phyloP scores from a whole-genome alignment of 2,888 invertebrate species.

The Eupithecia subfuscata region DNA sequence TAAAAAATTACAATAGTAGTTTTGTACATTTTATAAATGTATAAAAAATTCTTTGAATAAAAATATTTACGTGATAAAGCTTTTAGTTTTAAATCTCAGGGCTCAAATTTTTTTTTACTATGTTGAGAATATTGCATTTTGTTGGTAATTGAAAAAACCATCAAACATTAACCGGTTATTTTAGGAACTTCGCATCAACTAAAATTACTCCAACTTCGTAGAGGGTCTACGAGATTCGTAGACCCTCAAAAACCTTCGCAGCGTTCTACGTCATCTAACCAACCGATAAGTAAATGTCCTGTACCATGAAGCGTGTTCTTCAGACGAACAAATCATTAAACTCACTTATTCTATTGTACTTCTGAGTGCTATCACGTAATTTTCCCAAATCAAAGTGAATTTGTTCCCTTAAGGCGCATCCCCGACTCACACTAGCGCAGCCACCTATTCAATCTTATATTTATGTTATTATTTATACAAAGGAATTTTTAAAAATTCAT shows the following conservation, averaged over 20 bases:
- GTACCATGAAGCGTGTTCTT: background rate
- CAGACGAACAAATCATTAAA: background rate
- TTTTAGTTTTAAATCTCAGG: background rate
- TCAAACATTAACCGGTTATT: background rate
- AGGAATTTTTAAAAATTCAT: too few relatives aligned
- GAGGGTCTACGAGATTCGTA: slow-evolving; percentile 26
- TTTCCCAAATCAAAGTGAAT: background rate
- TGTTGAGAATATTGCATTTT: background rate
- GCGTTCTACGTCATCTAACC: background rate
- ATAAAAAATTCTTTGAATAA: background rate
- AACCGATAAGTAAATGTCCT: background rate
- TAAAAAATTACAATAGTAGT: background rate
- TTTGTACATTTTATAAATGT: background rate
- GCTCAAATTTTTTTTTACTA: background rate
- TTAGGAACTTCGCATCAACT: background rate
- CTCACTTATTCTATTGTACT: background rate
- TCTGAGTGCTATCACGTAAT: background rate
- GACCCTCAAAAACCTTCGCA: slow-evolving; percentile 1
- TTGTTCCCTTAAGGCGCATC: background rate
- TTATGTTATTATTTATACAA: too few relatives aligned
- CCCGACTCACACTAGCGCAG: too few relatives aligned
- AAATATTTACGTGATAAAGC: background rate
- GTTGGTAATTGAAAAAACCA: background rate
- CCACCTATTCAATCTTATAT: too few relatives aligned
- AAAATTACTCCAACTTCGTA: background rate